Evolutionary conservation across 1,140 invertebrate species (phyloP).

Genomic region (Papilio aristodemus): DNA sequence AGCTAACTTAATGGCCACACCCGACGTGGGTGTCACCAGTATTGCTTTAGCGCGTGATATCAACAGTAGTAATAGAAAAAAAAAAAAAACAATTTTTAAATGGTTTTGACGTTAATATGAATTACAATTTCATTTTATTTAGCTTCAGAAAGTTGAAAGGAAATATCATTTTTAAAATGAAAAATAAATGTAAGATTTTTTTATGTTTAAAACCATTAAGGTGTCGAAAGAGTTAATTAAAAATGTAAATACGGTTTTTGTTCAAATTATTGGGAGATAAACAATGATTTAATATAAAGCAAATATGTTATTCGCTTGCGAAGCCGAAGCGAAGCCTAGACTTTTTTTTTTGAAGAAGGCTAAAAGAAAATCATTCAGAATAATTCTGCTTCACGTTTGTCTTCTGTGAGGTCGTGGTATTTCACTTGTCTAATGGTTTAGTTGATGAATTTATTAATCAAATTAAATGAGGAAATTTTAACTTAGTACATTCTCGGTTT

Average conservation of each 20-base stretch:
- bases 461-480: not conserved
- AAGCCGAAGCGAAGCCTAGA: too few relatives aligned
- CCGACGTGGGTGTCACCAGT: constrained; percentile 20
- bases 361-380: too few relatives aligned
- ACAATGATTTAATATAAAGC: too few relatives aligned
- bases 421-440: not conserved
- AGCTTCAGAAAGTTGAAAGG: not conserved
- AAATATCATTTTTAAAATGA: constrained; percentile 4
- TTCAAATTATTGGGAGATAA: not conserved
- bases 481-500: not conserved
- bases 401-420: too few relatives aligned
- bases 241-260: not conserved
- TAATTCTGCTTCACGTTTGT: too few relatives aligned
- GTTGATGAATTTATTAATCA: not conserved
- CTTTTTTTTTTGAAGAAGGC: too few relatives aligned
- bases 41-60: constrained; percentile 1
- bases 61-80: not conserved
- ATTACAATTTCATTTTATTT: constrained; percentile 18
- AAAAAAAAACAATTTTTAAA: constrained; percentile 26
- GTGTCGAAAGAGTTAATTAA: not conserved
- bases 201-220: not conserved
- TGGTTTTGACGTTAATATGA: constrained; percentile 16
- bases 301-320: too few relatives aligned
- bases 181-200: not conserved
- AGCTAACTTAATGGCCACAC: not conserved